Conservation (phyloP, 2,113 vertebrate species). For the Struthio camelus region DNA sequence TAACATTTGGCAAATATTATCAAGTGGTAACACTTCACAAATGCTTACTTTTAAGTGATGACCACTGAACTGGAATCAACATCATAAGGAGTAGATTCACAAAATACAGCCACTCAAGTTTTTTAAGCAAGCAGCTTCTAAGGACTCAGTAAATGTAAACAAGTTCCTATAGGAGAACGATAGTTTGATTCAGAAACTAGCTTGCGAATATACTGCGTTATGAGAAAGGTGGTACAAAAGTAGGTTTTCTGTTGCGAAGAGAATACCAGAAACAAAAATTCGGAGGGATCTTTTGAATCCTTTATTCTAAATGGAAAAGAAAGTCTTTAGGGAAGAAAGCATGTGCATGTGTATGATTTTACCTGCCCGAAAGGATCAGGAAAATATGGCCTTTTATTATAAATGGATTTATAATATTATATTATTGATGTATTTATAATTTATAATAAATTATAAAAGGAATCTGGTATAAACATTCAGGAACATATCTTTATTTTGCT, state of each 20-base stretch:
- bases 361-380: neutral
- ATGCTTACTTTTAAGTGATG: neutral
- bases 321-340: neutral
- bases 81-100: neutral
- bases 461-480: neutral
- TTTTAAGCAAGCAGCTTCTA: neutral
- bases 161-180: neutral
- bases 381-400: neutral
- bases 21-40: neutral
- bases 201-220: neutral
- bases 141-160: neutral
- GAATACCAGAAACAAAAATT: neutral
- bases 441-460: neutral
- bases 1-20: neutral
- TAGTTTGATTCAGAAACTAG: neutral
- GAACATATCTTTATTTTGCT: neutral
- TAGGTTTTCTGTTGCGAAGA: neutral
- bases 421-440: too few relatives aligned
- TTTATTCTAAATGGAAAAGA: neutral
- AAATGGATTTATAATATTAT: neutral
- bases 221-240: neutral
- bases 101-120: accelerated
- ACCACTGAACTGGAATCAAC: neutral
- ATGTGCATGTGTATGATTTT: neutral
- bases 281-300: neutral